Percentiles rank a stretch among this genome's conserved stretches.
These are phyloP conservation scores for Eulemur mongoz DNA, from an alignment of 2,797 vertebrate genomes.

Conservation along the genomic window DNA sequence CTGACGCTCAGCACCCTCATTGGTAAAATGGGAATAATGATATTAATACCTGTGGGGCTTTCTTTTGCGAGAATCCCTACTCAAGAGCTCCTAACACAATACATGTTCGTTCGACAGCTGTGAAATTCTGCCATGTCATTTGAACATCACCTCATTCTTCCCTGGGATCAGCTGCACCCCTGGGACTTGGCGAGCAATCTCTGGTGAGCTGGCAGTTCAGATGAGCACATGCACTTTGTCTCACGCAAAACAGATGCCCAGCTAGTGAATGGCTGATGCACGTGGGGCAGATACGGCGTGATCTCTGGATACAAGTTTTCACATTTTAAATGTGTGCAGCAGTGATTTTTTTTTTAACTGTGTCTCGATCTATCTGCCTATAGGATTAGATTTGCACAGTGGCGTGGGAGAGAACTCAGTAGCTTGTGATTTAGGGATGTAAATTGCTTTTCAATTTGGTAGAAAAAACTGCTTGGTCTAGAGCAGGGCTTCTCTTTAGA, in stretches of 20 bases:
- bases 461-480: constrained; percentile 28
- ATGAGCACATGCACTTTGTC: not conserved
- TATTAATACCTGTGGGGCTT: not conserved
- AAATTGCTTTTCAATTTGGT: constrained; percentile 73
- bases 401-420: not conserved
- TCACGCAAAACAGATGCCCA: not conserved
- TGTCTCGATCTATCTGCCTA: constrained; percentile 37
- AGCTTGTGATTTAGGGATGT: constrained; percentile 65
- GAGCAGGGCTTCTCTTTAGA: constrained; percentile 27
- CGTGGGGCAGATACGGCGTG: rapidly evolving
- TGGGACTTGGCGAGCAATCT: not conserved
- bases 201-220: not conserved
- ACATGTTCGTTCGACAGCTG: not conserved
- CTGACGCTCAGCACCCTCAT: not conserved
- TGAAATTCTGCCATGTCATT: not conserved
- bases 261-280: not conserved
- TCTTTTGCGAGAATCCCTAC: not conserved
- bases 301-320: not conserved
- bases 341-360: not conserved
- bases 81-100: not conserved
- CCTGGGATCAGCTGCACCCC: not conserved
- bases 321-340: not conserved
- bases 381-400: constrained; percentile 72
- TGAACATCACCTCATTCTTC: not conserved
- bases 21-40: not conserved